Conservation (phyloP, 1,140 invertebrate genomes). For the Drosophila mayri region DNA sequence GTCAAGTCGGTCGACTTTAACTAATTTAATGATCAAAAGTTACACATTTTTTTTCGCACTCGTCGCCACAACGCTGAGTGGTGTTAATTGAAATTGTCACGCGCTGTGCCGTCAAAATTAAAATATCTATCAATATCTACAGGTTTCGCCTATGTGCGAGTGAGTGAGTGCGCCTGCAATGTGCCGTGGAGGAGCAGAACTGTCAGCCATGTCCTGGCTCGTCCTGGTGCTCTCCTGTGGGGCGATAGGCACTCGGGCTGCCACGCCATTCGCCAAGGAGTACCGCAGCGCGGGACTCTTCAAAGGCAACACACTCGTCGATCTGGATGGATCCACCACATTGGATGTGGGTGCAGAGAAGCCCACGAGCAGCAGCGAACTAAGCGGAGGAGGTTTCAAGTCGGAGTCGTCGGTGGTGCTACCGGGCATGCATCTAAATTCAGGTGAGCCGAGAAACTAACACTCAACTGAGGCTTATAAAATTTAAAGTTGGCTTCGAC, state of each 20-base stretch:
- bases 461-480: not conserved
- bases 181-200: constrained; percentile 55
- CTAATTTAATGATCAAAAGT: constrained; percentile 65
- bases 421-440: not conserved
- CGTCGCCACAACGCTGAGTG: constrained; percentile 36
- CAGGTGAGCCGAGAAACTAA: not conserved
- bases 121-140: constrained; percentile 23
- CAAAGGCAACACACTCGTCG: constrained; percentile 65
- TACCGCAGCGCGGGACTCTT: constrained; percentile 67
- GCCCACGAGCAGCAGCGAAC: constrained; percentile 38
- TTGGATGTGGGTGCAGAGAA: constrained; percentile 63
- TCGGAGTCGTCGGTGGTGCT: constrained; percentile 56
- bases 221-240: constrained; percentile 36
- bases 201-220: constrained; percentile 41
- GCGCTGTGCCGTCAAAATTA: constrained; percentile 52
- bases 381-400: constrained; percentile 46
- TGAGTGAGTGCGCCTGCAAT: constrained; percentile 38
- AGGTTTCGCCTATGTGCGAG: constrained; percentile 45
- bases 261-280: constrained; percentile 72
- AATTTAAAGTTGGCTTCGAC: not conserved
- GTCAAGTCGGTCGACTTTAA: constrained; percentile 58
- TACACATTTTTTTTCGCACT: constrained; percentile 54
- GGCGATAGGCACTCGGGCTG: constrained; percentile 44
- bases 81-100: constrained; percentile 68
- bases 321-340: constrained; percentile 64